Conservation (phyloP, 2,888 invertebrate genomes). For the Drosophila borealis region DNA sequence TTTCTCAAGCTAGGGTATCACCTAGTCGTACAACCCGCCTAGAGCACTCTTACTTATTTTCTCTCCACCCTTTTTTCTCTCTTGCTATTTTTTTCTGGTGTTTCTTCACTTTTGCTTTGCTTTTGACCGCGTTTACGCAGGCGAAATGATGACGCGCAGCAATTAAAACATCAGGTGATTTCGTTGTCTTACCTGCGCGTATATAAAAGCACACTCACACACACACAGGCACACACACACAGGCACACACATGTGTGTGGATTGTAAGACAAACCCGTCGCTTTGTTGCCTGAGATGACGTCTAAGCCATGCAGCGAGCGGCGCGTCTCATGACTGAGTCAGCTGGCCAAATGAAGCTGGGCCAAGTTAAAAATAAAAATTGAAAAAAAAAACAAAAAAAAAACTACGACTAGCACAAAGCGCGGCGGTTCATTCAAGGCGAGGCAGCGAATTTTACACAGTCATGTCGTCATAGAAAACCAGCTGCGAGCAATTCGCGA, state of each 20-base stretch:
- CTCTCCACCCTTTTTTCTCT: slow-evolving; percentile 6
- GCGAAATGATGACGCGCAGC: slow-evolving; percentile 72
- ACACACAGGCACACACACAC: slow-evolving; percentile 4
- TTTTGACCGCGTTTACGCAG: slow-evolving; percentile 50
- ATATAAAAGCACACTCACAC: slow-evolving; percentile 18
- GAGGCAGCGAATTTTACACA: slow-evolving; percentile 43
- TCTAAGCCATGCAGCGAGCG: slow-evolving; percentile 36
- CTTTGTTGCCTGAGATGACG: slow-evolving; percentile 65
- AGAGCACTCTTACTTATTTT: slow-evolving; percentile 13
- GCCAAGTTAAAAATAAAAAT: slow-evolving; percentile 11
- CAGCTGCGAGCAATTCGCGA: slow-evolving; percentile 25
- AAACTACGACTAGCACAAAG: slow-evolving; percentile 8
- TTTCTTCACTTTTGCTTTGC: slow-evolving; percentile 18
- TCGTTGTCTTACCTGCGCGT: slow-evolving; percentile 58
- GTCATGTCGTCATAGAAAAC: slow-evolving; percentile 61
- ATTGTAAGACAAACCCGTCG: slow-evolving; percentile 28
- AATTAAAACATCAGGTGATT: slow-evolving; percentile 81
- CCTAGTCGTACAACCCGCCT: too few species aligned
- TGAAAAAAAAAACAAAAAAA: slow-evolving; percentile 5
- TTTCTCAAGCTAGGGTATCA: too few species aligned
- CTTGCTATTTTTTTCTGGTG: not conserved
- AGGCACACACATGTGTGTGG: slow-evolving; percentile 1
- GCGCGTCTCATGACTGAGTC: slow-evolving; percentile 52
- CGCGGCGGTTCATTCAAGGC: slow-evolving; percentile 56
- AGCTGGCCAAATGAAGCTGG: slow-evolving; percentile 14